Evolutionary conservation across 2,888 invertebrate genomes (phyloP), one percentile per base, ranked within the genome.

Genomic region (Amblyteles armatorius): DNA sequence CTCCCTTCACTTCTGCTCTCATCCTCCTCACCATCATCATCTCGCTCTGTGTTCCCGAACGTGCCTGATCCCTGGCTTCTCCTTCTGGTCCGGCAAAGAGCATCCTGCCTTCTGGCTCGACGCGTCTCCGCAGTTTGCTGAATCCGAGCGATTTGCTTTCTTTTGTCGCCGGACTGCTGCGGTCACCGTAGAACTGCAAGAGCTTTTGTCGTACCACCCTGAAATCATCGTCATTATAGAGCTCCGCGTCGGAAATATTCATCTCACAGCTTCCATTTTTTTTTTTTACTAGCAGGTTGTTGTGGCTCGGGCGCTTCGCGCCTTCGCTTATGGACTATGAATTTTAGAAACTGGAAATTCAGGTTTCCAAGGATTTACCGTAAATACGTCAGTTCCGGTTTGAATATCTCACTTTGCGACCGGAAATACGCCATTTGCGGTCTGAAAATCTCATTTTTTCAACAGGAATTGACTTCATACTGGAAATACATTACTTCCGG

Each of bases 221-320:
- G 50, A 82, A 79, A 82, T 79, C 79, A 55, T 79, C 79, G 78
- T 84, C 71, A 79, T 84, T 82, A 44, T 44, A 82, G 67, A 26
- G 76, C 71, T 79, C 52, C 26, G 33, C 74, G 33, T 78, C 68
- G 73, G 48, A 67, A 68, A 60, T 71, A 52, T 81, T 60, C 71
- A 60, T 29, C 44, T 65, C 65, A 29, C 33, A 50, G 63, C 22
- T 69, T 55, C 19, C 9, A 72, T 57, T 57, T 11, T 26, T 57
- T 57, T 57, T 57, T 26, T 57, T 57, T 26, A 26, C 11, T 26
- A 16, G 29, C 26, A 72, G 67, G 44, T 44, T 44, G 4, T 44
- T 4, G 16, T 44, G 44, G 16, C 40, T 11, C 40, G 11, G 3
- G 2, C 40, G 11, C 11, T 40, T 40, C 11, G 11, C 40, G 11